Evolutionary conservation across 2,888 invertebrate genomes (phyloP).

Genomic region (Drosophila austrosaltans): DNA sequence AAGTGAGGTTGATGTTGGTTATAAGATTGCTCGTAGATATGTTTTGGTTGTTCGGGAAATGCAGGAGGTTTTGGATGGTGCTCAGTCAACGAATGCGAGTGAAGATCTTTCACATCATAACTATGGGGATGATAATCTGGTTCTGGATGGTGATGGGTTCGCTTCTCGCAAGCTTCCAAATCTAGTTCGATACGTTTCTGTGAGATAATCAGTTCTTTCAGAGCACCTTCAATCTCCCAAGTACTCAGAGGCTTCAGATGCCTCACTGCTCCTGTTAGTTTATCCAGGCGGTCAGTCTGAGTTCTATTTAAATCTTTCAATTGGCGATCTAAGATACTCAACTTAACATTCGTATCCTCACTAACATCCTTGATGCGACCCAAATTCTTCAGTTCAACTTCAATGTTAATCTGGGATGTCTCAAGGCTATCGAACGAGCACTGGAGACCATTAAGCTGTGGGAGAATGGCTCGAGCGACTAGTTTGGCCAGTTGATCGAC

Average conservation of each 20-base stretch:
- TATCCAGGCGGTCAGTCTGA: conserved; percentile 44
- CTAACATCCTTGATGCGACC: conserved; percentile 47
- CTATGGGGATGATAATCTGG: background rate
- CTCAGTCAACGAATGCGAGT: too few species aligned
- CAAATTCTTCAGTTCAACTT: conserved; percentile 57
- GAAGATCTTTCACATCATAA: too few species aligned
- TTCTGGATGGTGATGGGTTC: background rate
- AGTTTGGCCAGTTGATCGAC: conserved; percentile 55
- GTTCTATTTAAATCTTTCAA: conserved; percentile 53
- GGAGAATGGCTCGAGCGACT: conserved; percentile 59
- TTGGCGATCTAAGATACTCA: conserved; percentile 39
- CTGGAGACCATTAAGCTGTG: conserved; percentile 58
- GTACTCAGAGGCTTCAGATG: conserved; percentile 50
- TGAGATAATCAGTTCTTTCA: conserved; percentile 62
- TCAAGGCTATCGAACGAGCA: conserved; percentile 60
- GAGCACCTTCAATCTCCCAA: conserved; percentile 56
- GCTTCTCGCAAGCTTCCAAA: conserved; percentile 50
- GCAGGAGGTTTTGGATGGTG: too few species aligned
- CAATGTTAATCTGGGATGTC: conserved; percentile 64
- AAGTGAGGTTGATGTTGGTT: background rate
- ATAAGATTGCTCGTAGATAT: background rate
- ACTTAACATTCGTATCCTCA: conserved; percentile 43
- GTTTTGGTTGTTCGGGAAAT: too few species aligned
- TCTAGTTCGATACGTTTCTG: conserved; percentile 65
- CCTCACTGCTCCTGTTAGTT: conserved; percentile 35